Evolutionary conservation across 1,140 invertebrate genomes (phyloP).

Genomic region (Bilobella aurantiaca): DNA sequence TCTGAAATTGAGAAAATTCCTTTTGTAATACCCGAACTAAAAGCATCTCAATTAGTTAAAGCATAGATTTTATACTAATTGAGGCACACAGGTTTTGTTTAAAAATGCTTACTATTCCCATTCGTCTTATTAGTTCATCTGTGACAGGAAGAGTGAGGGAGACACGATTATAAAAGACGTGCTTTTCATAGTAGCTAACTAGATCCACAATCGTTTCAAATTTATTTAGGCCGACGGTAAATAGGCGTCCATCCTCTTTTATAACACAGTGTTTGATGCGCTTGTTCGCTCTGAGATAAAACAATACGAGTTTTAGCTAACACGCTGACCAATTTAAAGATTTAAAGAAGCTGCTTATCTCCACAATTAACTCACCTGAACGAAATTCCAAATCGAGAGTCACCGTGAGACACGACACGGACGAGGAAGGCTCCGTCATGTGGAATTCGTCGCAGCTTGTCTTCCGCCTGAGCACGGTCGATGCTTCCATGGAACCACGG

Average conservation of each 20-base stretch:
- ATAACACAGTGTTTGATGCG: constrained; percentile 94
- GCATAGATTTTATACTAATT: too few species aligned
- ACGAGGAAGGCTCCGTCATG: constrained; percentile 88
- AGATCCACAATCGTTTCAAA: constrained; percentile 91
- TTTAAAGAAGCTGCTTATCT: not conserved
- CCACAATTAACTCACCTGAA: constrained; percentile 56
- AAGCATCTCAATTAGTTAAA: too few species aligned
- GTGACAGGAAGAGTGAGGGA: constrained; percentile 79
- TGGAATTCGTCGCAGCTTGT: constrained; percentile 66
- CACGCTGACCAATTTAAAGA: too few species aligned
- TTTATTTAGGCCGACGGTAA: constrained; percentile 75
- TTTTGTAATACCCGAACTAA: too few species aligned
- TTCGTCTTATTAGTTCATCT: constrained; percentile 56
- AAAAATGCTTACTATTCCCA: constrained; percentile 54
- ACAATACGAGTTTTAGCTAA: constrained; percentile 23
- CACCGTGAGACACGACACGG: constrained; percentile 71
- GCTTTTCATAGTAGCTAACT: constrained; percentile 77
- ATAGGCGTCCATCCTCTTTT: constrained; percentile 77
- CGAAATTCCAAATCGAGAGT: constrained; percentile 80
- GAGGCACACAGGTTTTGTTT: too few species aligned
- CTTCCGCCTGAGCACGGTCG: constrained; percentile 69
- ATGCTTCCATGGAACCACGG: constrained; percentile 85
- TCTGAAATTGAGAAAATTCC: constrained; percentile 16
- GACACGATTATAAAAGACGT: constrained; percentile 80
- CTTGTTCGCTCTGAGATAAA: constrained; percentile 62